phyloP scores from a whole-genome alignment of 2,888 invertebrate genomes.

The Dicranocentrus wangi region DNA sequence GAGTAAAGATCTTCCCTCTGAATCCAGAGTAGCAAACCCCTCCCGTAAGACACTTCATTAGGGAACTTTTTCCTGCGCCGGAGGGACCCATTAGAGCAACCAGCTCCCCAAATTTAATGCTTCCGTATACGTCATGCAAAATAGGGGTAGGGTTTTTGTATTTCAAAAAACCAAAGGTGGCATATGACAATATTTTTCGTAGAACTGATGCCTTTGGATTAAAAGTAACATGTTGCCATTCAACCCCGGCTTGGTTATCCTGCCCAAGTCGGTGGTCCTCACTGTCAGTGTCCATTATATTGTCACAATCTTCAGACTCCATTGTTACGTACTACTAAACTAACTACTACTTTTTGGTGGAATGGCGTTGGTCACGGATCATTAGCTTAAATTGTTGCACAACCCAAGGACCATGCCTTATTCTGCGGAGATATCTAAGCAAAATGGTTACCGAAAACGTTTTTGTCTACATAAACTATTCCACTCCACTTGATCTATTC shows the following conservation, averaged over 20 bases:
- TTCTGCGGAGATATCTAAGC: too few relatives aligned
- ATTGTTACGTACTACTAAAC: too few relatives aligned
- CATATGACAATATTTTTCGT: background rate
- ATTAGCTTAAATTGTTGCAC: too few relatives aligned
- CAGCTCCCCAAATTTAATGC: constrained; percentile 24
- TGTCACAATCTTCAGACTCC: too few relatives aligned
- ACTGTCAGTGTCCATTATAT: background rate
- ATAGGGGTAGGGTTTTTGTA: constrained; percentile 1
- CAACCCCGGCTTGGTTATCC: background rate
- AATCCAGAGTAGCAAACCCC: constrained; percentile 22
- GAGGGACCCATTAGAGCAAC: constrained; percentile 50
- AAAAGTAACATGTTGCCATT: background rate
- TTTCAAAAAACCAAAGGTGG: background rate
- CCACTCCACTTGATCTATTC: too few relatives aligned
- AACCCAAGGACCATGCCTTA: too few relatives aligned
- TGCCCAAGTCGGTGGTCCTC: background rate
- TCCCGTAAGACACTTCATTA: constrained; percentile 37
- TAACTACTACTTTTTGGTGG: too few relatives aligned
- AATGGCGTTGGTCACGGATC: too few relatives aligned
- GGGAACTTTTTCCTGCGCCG: constrained; percentile 54
- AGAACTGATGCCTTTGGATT: constrained; percentile 1
- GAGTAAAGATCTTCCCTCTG: constrained; percentile 13
- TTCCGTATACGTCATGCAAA: constrained; percentile 25
- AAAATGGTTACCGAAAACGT: too few relatives aligned
- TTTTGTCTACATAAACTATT: too few relatives aligned